A percentile compares a stretch with the other conserved stretches of the same genome.
These are phyloP conservation scores for Nannobrachium achirus DNA, from an alignment of 2,113 vertebrate species.

Conservation along the genomic window DNA sequence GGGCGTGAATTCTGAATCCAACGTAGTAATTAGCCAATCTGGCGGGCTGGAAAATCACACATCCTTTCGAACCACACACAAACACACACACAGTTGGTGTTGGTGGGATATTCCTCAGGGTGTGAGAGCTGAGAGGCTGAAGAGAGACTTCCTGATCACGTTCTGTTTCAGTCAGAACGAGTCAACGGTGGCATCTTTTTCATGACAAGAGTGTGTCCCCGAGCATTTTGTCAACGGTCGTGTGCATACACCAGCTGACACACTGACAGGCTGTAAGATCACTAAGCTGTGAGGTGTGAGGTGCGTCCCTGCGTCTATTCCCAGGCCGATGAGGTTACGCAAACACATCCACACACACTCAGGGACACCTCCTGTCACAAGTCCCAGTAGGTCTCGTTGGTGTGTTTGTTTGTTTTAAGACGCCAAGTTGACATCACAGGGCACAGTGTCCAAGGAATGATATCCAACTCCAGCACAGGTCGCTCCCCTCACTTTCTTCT, in stretches of 20 bases:
- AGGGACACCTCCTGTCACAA: slow-evolving; percentile 24
- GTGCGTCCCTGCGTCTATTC: slow-evolving; percentile 41
- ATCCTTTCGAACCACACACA: slow-evolving; percentile 29
- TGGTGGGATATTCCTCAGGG: slow-evolving; percentile 25
- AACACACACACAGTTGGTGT: slow-evolving; percentile 13
- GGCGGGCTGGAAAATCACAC: slow-evolving; percentile 58
- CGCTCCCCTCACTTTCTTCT: background rate
- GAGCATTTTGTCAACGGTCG: slow-evolving; percentile 45
- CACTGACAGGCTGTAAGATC: slow-evolving; percentile 10
- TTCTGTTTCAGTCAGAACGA: slow-evolving; percentile 42
- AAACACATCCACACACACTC: slow-evolving; percentile 27
- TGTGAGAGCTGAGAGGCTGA: slow-evolving; percentile 25
- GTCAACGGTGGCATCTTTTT: slow-evolving; percentile 13
- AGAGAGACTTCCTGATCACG: slow-evolving; percentile 38
- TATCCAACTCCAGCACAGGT: background rate
- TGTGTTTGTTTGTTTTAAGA: background rate
- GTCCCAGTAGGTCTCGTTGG: slow-evolving; percentile 13
- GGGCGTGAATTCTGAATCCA: slow-evolving; percentile 60
- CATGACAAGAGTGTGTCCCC: slow-evolving; percentile 38
- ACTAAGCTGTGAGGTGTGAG: slow-evolving; percentile 12
- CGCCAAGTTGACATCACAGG: background rate
- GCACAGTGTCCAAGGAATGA: slow-evolving; percentile 13
- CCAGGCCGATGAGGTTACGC: slow-evolving; percentile 39
- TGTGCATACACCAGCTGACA: slow-evolving; percentile 45
- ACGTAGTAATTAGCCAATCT: slow-evolving; percentile 61